phyloP scores from a whole-genome alignment of 2,113 vertebrate species.

The Burhinus bistriatus region DNA sequence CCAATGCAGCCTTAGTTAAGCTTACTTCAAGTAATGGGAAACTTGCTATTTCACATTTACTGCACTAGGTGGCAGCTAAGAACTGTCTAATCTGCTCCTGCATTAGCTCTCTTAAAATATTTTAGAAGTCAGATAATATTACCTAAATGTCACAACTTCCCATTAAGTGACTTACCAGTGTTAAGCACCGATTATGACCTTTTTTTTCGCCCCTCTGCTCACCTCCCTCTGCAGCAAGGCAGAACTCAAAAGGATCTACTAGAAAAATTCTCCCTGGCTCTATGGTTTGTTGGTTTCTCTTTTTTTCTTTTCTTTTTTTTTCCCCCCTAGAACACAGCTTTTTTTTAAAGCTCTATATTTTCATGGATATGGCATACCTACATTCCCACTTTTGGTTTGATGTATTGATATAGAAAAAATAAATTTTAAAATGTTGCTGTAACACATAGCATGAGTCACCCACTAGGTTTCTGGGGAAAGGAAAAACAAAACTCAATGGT shows the following conservation, averaged over 20 bases:
- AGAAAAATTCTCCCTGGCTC: not conserved
- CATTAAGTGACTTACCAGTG: not conserved
- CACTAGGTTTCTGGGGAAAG: not conserved
- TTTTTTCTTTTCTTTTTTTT: too few relatives aligned
- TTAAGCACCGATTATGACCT: not conserved
- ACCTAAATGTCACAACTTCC: not conserved
- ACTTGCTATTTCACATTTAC: not conserved
- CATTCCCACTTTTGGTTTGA: not conserved
- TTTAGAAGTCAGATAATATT: not conserved
- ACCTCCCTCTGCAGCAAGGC: not conserved
- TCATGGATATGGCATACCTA: not conserved
- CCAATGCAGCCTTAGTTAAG: not conserved
- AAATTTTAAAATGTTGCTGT: not conserved
- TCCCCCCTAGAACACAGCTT: not conserved
- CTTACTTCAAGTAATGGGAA: not conserved
- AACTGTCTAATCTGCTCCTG: not conserved
- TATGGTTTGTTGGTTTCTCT: not conserved
- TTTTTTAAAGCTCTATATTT: not conserved
- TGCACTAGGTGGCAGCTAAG: not conserved
- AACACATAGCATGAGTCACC: not conserved
- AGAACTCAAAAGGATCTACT: not conserved
- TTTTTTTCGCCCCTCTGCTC: not conserved
- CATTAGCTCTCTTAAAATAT: not conserved
- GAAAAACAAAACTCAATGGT: not conserved
- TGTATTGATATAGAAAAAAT: not conserved